Percentiles rank a stretch among this genome's conserved stretches.
Evolutionary conservation across 2,888 invertebrate species (phyloP).

Genomic region (Brenthis hecate): DNA sequence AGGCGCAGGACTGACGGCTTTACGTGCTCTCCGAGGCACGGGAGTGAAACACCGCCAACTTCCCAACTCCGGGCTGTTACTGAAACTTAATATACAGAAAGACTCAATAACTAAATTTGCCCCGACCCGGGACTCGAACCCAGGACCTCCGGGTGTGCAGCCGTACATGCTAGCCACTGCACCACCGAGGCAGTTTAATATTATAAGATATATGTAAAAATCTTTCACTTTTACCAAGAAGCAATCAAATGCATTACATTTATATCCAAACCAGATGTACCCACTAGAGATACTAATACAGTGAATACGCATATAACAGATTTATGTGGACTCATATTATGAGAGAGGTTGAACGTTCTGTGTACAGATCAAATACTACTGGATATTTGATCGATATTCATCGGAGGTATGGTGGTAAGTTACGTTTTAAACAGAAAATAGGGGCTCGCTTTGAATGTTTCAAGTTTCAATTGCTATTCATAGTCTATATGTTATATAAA

Average conservation of each 20-base stretch:
- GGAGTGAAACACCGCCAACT: too few species aligned
- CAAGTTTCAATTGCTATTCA: conserved; percentile 1
- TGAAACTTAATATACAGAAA: too few species aligned
- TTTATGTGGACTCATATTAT: conserved; percentile 16
- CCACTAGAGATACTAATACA: conserved; percentile 9
- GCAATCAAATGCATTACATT: not conserved
- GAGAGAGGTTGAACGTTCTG: conserved; percentile 1
- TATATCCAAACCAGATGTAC: conserved; percentile 2
- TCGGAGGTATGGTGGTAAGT: conserved; percentile 1
- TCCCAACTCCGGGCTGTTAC: too few species aligned
- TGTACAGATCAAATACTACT: conserved; percentile 12
- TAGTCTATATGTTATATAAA: conserved; percentile 2
- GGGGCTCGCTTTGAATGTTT: not conserved
- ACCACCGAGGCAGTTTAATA: too few species aligned
- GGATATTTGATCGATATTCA: conserved; percentile 11
- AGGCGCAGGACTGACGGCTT: too few species aligned
- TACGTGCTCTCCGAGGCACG: too few species aligned
- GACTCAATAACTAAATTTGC: too few species aligned
- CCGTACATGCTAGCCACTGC: too few species aligned
- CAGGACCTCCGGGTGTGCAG: too few species aligned
- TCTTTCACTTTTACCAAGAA: not conserved
- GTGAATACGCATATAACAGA: conserved; percentile 9
- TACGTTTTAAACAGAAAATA: conserved; percentile 10
- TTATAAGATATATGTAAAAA: too few species aligned
- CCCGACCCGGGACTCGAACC: too few species aligned